Conservation (phyloP, 1,140 invertebrate species). For the Vanessa tameamea region DNA sequence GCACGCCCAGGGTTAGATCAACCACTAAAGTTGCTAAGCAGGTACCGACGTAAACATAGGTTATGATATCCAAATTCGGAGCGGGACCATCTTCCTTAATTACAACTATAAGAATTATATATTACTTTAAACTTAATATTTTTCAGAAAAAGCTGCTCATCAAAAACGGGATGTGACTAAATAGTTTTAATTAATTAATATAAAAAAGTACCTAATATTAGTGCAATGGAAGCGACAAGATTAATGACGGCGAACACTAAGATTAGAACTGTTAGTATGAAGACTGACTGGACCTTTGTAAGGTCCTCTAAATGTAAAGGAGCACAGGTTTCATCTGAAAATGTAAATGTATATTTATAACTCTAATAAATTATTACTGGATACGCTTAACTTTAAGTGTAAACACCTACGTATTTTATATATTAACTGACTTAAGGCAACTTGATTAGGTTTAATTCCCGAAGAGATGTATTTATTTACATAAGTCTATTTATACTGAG, state of each 20-base stretch:
- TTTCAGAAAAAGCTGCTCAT: neutral
- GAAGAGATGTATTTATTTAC: too few relatives aligned
- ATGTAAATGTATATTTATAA: neutral
- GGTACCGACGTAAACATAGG: constrained; percentile 41
- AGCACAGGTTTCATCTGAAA: constrained; percentile 47
- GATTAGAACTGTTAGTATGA: constrained; percentile 41
- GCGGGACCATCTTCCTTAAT: constrained; percentile 7
- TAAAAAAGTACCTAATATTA: constrained; percentile 45
- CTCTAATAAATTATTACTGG: too few relatives aligned
- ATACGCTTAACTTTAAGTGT: too few relatives aligned
- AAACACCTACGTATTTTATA: too few relatives aligned
- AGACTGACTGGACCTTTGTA: constrained; percentile 46
- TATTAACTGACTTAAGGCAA: too few relatives aligned
- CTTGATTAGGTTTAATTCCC: too few relatives aligned
- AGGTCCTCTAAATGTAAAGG: constrained; percentile 7
- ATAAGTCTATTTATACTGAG: too few relatives aligned
- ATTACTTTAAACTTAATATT: neutral
- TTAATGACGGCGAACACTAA: constrained; percentile 41
- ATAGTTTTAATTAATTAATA: constrained; percentile 17
- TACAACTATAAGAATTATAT: constrained; percentile 32
- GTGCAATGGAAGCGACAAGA: constrained; percentile 35
- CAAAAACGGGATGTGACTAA: neutral
- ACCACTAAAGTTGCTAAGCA: constrained; percentile 43
- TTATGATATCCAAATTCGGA: constrained; percentile 35
- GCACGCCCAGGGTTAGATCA: constrained; percentile 47